Evolutionary conservation across 1,140 invertebrate species (phyloP).

Genomic region (Diabrotica virgifera): DNA sequence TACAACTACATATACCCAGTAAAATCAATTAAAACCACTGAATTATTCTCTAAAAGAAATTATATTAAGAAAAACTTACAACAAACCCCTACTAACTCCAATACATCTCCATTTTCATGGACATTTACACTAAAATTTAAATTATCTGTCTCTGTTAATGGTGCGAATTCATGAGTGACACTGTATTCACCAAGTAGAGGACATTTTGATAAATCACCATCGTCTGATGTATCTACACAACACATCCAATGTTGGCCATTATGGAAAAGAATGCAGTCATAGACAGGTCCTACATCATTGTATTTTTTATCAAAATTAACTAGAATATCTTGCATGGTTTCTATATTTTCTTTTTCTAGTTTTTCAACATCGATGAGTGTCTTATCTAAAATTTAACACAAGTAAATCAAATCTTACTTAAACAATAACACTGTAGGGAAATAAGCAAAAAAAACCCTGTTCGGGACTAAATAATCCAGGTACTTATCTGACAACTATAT

Average conservation of each 20-base stretch:
- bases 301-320: conserved; percentile 82
- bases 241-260: conserved; percentile 81
- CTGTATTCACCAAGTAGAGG: conserved; percentile 82
- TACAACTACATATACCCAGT: no score
- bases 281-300: conserved; percentile 80
- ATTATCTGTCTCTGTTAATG: conserved; percentile 74
- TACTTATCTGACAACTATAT: no score
- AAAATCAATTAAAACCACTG: no score
- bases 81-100: conserved; percentile 91
- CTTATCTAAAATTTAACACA: conserved; percentile 12
- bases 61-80: conserved; percentile 63
- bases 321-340: conserved; percentile 80
- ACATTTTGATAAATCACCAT: conserved; percentile 74
- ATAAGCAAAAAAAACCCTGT: no score
- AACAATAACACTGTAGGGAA: no score
- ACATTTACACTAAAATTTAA: conserved; percentile 92
- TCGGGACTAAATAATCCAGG: no score
- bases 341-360: conserved; percentile 84
- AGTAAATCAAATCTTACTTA: no score
- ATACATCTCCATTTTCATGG: conserved; percentile 83
- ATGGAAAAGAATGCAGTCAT: conserved; percentile 92
- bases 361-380: conserved; percentile 64
- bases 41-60: neutral
- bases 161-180: conserved; percentile 74
- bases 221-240: conserved; percentile 83